phyloP scores from a whole-genome alignment of 2,113 vertebrate genomes.

The Prietella phreatophila region DNA sequence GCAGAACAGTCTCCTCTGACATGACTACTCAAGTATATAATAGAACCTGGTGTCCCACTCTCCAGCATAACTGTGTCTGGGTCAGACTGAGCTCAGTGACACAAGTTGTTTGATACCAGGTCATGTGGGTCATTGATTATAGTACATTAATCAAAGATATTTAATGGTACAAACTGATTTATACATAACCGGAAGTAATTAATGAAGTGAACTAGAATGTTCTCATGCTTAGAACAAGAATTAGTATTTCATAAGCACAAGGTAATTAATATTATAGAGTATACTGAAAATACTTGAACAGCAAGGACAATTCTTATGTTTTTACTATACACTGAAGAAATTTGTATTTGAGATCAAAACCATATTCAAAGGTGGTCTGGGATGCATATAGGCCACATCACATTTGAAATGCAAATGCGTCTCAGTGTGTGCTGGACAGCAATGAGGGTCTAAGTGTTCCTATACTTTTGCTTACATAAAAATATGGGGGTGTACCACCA shows the following conservation, averaged over 20 bases:
- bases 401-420: no score
- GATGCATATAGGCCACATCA: no score
- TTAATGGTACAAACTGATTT: background rate
- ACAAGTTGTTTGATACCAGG: background rate
- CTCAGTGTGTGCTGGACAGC: no score
- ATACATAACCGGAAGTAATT: background rate
- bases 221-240: background rate
- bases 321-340: no score
- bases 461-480: no score
- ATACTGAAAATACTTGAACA: background rate
- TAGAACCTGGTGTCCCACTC: background rate
- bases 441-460: background rate
- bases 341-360: no score
- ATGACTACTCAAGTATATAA: background rate
- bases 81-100: background rate
- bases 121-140: background rate
- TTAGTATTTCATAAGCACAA: background rate
- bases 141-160: conserved; percentile 5
- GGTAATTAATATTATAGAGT: background rate
- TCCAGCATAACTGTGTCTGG: background rate
- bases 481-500: no score
- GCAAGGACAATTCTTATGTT: no score
- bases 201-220: conserved; percentile 4
- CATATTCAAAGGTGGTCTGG: no score
- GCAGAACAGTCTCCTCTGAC: conserved; percentile 22